Base-by-base conservation (phyloP, 2,797 vertebrate species). In the Clarias platycephalus region DNA sequence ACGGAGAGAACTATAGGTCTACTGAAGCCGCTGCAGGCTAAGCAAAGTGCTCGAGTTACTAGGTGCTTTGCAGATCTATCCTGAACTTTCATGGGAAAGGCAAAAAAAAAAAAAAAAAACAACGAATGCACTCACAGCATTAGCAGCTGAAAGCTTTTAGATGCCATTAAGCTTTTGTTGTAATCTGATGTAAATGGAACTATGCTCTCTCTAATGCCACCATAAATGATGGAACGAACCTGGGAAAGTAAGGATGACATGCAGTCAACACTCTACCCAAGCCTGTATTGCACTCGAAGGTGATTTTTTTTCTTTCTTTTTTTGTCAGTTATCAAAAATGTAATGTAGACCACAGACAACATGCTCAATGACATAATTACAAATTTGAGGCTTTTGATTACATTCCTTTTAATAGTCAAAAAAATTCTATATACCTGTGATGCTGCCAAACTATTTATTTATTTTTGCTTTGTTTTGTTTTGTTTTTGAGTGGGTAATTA, bases 161-260 rank as follows among this genome's bases (percentile, higher is more conserved):
- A 90, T 88, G 87, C 91, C 72, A 89, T 92, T 91, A 86, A 89
- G 90, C 89, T 91, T 91, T 90, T 88, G 88, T 87, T 88, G 89
- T 89, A 83, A 91, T 89, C 58, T 88, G 89, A 88, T 91, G 89
- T 93, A 90, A 91, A 92, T 90, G 90, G 87, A 88, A 90, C 88
- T 90, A 92, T 91, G 87, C 91, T 91, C 85, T 86, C 88, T 86
- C 88, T 90, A 84, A 88, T 89, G 91, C 88, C 85, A 91, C 92
- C 88, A 90, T 88, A 88, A 82, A 89, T 87, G 88, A 90, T 88
- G 89, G 88, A 90, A 84, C 82, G 70, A 89, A 83, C 76, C 77
- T 86, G 85, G 86, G 72, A 66, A 83, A 87, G 87, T 86, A 81
- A 68, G 22, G 77, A 81, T 26, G 24, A 26, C 68, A 80, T 68